Evolutionary conservation across 2,888 invertebrate species (phyloP).

Genomic region (Drosophila kanekoi): DNA sequence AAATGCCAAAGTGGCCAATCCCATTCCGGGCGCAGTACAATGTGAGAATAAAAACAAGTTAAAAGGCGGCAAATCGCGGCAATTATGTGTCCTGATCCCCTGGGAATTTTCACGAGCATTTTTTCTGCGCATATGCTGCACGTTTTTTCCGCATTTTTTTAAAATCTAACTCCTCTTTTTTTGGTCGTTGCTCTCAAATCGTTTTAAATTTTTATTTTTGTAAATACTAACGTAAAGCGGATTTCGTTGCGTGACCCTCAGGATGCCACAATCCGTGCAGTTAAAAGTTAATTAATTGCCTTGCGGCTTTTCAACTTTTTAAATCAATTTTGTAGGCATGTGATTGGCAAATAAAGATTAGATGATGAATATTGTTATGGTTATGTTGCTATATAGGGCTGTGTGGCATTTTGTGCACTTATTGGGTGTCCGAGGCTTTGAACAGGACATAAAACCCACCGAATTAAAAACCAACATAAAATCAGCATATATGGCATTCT

Average conservation of each 20-base stretch:
- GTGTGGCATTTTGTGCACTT: neutral
- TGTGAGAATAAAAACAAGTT: slow-evolving; percentile 62
- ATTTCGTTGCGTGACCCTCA: slow-evolving; percentile 38
- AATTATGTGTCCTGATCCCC: slow-evolving; percentile 65
- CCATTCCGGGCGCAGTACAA: slow-evolving; percentile 21
- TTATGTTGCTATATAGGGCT: neutral
- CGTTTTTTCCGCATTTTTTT: slow-evolving; percentile 13
- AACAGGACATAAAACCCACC: neutral
- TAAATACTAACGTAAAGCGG: slow-evolving; percentile 44
- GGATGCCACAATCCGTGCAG: no score
- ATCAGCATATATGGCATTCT: neutral
- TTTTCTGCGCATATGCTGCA: slow-evolving; percentile 17
- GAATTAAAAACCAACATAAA: neutral
- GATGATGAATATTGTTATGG: neutral
- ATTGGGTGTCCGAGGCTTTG: no score
- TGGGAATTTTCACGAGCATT: slow-evolving; percentile 39
- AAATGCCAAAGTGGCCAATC: slow-evolving; percentile 54
- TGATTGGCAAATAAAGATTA: slow-evolving; percentile 1
- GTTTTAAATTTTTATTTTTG: slow-evolving; percentile 8
- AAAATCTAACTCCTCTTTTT: slow-evolving; percentile 9
- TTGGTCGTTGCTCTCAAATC: slow-evolving; percentile 4
- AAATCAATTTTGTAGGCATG: slow-evolving; percentile 46
- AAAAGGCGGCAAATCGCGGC: slow-evolving; percentile 78
- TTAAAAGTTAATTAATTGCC: slow-evolving; percentile 50
- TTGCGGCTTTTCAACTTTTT: slow-evolving; percentile 50